Evolutionary conservation across 2,888 invertebrate species (phyloP).

Genomic region (Heliconius ismenius): DNA sequence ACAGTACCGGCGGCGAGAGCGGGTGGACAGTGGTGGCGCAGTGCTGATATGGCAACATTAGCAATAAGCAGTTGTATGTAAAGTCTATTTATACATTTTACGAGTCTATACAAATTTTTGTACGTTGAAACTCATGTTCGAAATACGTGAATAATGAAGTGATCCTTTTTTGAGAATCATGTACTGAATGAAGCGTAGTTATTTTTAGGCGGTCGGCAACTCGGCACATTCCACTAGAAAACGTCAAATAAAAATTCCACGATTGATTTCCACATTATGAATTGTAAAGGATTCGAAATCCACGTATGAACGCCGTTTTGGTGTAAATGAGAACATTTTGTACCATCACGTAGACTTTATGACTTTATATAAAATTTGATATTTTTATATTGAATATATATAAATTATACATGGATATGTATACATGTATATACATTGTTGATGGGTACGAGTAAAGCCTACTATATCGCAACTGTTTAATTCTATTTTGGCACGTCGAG

Average conservation of each 20-base stretch:
- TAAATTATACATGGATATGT: slow-evolving; percentile 82
- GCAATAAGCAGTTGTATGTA: slow-evolving; percentile 81
- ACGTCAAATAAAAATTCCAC: slow-evolving; percentile 77
- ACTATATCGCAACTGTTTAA: slow-evolving; percentile 82
- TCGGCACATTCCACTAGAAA: slow-evolving; percentile 81
- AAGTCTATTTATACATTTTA: slow-evolving; percentile 82
- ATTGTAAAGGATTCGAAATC: slow-evolving; percentile 77
- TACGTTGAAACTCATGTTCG: slow-evolving; percentile 76
- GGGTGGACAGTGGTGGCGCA: slow-evolving; percentile 42
- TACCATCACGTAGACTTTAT: slow-evolving; percentile 82
- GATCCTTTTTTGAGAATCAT: slow-evolving; percentile 82
- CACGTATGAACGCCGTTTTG: slow-evolving; percentile 75
- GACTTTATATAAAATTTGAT: slow-evolving; percentile 82
- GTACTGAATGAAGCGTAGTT: slow-evolving; percentile 79
- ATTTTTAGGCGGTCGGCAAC: slow-evolving; percentile 81
- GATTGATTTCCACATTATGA: slow-evolving; percentile 78
- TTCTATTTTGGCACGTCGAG: slow-evolving; percentile 81
- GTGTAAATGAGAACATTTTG: slow-evolving; percentile 75
- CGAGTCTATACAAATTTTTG: slow-evolving; percentile 81
- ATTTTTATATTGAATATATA: slow-evolving; percentile 82
- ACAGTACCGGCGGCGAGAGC: slow-evolving; percentile 13
- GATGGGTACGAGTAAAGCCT: slow-evolving; percentile 80
- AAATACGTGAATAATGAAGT: slow-evolving; percentile 69
- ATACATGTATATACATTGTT: slow-evolving; percentile 82
- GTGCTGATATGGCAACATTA: slow-evolving; percentile 69